A percentile compares a stretch with the other conserved stretches of the same genome.
These are phyloP conservation scores for Pluvianellus socialis DNA, from an alignment of 2,113 vertebrate genomes.

Conservation along the genomic window DNA sequence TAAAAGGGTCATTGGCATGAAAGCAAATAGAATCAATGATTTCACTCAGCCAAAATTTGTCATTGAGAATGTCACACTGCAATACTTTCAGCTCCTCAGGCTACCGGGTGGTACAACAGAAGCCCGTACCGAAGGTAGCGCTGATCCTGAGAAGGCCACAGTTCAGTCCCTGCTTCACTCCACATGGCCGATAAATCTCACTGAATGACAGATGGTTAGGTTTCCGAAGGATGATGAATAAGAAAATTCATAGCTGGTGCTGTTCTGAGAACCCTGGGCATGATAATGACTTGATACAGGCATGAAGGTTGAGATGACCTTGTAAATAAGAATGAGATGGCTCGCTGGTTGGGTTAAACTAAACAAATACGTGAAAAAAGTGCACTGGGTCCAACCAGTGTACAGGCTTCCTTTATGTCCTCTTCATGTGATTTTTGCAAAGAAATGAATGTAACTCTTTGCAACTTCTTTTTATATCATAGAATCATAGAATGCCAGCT, in stretches of 20 bases:
- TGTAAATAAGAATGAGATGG: neutral
- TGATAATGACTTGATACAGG: neutral
- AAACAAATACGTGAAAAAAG: neutral
- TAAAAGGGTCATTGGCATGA: neutral
- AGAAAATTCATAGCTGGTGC: neutral
- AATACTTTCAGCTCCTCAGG: neutral
- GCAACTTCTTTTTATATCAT: neutral
- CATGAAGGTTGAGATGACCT: neutral
- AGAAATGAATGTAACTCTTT: neutral
- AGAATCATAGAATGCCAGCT: neutral
- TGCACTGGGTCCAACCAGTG: neutral
- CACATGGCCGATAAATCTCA: neutral
- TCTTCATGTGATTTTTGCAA: neutral
- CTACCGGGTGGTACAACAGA: neutral
- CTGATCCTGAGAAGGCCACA: neutral
- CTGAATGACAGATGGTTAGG: neutral
- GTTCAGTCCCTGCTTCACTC: neutral
- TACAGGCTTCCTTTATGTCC: neutral
- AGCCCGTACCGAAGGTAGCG: rapidly evolving
- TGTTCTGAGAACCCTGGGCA: neutral
- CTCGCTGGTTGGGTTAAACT: neutral
- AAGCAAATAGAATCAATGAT: neutral
- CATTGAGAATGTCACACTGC: neutral
- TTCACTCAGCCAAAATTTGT: neutral
- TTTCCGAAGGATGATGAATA: neutral